Percentiles rank a stretch among this genome's conserved stretches.
Evolutionary conservation across 64 coral and sea anemone genomes (phyloP).

Genomic region (Porites lutea): DNA sequence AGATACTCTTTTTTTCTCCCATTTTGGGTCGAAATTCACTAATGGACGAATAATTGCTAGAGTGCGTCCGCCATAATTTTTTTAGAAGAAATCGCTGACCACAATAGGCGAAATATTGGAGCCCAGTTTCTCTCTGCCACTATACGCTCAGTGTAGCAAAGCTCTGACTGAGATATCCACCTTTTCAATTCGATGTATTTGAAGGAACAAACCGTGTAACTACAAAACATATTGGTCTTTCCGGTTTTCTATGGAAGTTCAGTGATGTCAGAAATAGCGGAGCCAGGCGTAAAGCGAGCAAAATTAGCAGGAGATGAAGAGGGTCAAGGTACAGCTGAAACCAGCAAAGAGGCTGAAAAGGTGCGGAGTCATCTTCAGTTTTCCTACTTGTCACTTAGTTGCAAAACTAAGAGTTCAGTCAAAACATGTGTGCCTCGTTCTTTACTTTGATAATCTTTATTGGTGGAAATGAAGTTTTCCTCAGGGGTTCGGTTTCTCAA

Average conservation of each 20-base stretch:
- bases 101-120: background rate
- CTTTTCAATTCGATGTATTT: background rate
- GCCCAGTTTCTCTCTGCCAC: background rate
- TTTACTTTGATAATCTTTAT: no score
- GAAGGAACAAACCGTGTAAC: background rate
- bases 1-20: conserved; percentile 60
- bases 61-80: conserved; percentile 22
- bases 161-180: no score
- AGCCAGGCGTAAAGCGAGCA: background rate
- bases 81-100: background rate
- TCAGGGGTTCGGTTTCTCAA: no score
- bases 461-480: no score
- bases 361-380: no score
- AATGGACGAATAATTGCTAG: background rate
- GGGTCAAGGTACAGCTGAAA: background rate
- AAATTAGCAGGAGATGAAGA: background rate
- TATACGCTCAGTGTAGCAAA: no score
- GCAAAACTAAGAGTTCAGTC: no score
- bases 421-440: no score
- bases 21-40: background rate
- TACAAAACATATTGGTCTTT: background rate
- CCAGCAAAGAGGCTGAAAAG: background rate
- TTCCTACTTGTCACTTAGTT: no score
- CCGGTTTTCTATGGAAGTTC: background rate
- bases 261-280: background rate